These are phyloP conservation scores for Helostoma temminkii DNA, from an alignment of 2,797 vertebrate species.

Conservation along the genomic window DNA sequence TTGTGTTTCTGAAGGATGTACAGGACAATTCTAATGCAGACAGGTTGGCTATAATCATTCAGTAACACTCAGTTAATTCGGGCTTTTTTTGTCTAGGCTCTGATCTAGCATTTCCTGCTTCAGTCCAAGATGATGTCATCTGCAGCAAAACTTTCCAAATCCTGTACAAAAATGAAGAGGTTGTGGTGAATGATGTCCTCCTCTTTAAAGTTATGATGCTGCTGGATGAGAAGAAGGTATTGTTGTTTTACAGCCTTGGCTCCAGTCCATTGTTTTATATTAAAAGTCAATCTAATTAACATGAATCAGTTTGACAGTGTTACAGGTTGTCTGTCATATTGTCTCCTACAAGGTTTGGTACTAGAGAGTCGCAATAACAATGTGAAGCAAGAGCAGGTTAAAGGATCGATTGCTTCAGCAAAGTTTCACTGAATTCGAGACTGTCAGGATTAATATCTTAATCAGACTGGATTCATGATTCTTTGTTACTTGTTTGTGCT, in stretches of 20 bases:
- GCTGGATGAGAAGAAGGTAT: slow-evolving; percentile 96
- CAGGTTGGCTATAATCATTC: too few species aligned
- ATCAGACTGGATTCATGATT: background rate
- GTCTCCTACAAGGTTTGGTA: background rate
- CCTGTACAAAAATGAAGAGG: slow-evolving; percentile 98
- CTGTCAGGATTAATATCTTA: slow-evolving; percentile 22
- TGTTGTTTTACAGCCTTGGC: background rate
- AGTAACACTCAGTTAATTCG: background rate
- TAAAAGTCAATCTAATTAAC: background rate
- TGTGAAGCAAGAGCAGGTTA: too few species aligned
- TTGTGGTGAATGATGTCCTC: slow-evolving; percentile 95
- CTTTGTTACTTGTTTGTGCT: background rate
- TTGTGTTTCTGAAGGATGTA: slow-evolving; percentile 2
- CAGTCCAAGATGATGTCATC: slow-evolving; percentile 92
- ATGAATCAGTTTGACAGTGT: background rate
- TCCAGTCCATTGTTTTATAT: background rate
- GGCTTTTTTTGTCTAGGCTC: slow-evolving; percentile 82
- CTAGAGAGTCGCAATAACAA: too few species aligned
- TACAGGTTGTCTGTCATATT: background rate
- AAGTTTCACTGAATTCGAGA: slow-evolving; percentile 10
- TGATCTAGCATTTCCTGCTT: slow-evolving; percentile 95
- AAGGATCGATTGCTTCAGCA: too few species aligned
- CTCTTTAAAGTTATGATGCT: slow-evolving; percentile 99
- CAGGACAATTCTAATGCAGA: too few species aligned
- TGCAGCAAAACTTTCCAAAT: slow-evolving; percentile 99